Percentiles rank a stretch among this genome's conserved stretches.
These are phyloP conservation scores for Holcopasites calliopsidis DNA, from an alignment of 1,140 invertebrate species.

Conservation along the genomic window DNA sequence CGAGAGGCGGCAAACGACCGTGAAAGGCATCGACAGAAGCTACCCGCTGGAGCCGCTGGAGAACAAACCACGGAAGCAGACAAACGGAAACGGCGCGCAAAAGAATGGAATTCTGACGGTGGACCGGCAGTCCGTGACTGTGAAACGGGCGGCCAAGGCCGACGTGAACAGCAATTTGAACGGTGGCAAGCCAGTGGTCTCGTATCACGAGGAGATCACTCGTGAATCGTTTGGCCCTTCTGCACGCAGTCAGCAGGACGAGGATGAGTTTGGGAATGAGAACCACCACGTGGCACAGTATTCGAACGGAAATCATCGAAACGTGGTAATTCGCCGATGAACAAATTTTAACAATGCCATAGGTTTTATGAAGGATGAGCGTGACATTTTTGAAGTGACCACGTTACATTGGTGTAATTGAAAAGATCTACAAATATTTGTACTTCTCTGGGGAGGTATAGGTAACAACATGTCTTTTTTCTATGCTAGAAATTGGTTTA, in stretches of 20 bases:
- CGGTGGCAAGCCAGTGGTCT: slow-evolving; percentile 72
- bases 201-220: slow-evolving; percentile 68
- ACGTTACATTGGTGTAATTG: too few species aligned
- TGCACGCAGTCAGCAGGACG: slow-evolving; percentile 30
- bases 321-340: slow-evolving; percentile 55
- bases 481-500: too few species aligned
- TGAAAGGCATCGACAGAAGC: slow-evolving; percentile 88
- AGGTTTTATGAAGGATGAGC: too few species aligned
- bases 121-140: slow-evolving; percentile 72
- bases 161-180: slow-evolving; percentile 75
- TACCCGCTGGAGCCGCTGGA: slow-evolving; percentile 88
- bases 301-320: slow-evolving; percentile 59
- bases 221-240: slow-evolving; percentile 56
- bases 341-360: too few species aligned
- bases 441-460: too few species aligned
- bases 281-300: slow-evolving; percentile 59
- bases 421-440: too few species aligned
- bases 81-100: slow-evolving; percentile 62
- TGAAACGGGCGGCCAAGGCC: slow-evolving; percentile 67
- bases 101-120: slow-evolving; percentile 70
- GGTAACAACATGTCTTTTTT: too few species aligned
- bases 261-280: slow-evolving; percentile 57
- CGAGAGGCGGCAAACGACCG: slow-evolving; percentile 85
- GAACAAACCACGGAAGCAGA: slow-evolving; percentile 74
- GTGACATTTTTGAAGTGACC: too few species aligned